Conservation (phyloP, 2,113 vertebrate genomes). For the Suncus etruscus region DNA sequence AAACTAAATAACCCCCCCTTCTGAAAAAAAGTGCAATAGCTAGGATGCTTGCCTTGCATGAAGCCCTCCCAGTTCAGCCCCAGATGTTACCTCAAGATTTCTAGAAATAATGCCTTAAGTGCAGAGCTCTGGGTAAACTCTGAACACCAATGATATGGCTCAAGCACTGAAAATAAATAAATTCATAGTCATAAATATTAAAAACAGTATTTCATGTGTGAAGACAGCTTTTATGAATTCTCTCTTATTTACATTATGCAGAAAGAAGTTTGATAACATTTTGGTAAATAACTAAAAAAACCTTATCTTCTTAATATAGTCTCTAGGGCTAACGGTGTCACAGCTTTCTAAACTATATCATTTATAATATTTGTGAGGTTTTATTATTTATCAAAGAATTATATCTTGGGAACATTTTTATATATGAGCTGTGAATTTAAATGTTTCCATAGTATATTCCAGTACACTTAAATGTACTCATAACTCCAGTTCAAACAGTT, state of each 20-base stretch:
- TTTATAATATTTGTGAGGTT: conserved; percentile 52
- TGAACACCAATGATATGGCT: too few species aligned
- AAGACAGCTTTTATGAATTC: background rate
- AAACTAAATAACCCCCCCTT: background rate
- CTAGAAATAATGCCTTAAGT: too few species aligned
- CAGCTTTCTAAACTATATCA: conserved; percentile 9
- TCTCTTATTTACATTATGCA: background rate
- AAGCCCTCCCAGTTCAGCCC: too few species aligned
- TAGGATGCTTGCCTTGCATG: too few species aligned
- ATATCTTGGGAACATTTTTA: conserved; percentile 17
- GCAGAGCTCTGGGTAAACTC: too few species aligned
- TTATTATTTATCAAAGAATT: conserved; percentile 53
- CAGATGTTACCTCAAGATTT: too few species aligned
- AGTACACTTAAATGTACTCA: background rate
- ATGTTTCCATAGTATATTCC: background rate
- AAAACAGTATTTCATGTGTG: background rate
- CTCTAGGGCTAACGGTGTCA: background rate
- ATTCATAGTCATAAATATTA: background rate
- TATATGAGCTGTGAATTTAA: background rate
- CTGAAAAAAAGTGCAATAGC: too few species aligned
- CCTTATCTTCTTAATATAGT: background rate
- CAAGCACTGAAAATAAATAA: too few species aligned
- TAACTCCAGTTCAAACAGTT: background rate
- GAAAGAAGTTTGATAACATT: background rate
- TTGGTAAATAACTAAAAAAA: background rate